Conservation (phyloP, 2,888 invertebrate species). For the Nematopogon swammerdamellus region DNA sequence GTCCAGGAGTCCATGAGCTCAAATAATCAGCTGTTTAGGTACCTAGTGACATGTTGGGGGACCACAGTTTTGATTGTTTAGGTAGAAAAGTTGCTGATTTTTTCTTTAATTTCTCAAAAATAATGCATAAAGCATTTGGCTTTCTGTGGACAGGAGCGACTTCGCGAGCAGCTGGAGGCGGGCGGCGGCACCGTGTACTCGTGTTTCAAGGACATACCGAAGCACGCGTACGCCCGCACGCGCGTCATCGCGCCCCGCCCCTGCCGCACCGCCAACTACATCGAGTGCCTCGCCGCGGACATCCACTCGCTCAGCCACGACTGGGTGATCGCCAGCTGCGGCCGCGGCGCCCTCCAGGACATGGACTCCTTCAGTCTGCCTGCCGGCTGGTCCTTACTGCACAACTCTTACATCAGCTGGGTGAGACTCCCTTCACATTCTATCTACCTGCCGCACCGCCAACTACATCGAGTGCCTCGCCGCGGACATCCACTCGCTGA, state of each 20-base stretch:
- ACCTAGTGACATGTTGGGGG: too few species aligned
- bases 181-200: conserved; percentile 63
- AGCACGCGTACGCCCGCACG: neutral
- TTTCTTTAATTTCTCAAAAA: too few species aligned
- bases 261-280: conserved; percentile 70
- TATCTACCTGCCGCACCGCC: too few species aligned
- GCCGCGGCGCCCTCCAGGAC: conserved; percentile 25
- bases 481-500: too few species aligned
- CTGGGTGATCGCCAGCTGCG: conserved; percentile 68
- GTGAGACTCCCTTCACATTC: conserved; percentile 7
- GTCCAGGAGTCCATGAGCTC: conserved; percentile 52
- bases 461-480: too few species aligned
- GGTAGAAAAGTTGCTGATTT: too few species aligned
- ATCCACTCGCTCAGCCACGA: conserved; percentile 63
- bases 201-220: conserved; percentile 32
- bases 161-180: conserved; percentile 57
- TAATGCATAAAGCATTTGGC: too few species aligned
- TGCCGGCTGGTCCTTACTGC: conserved; percentile 58
- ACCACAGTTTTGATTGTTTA: too few species aligned
- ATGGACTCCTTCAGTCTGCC: conserved; percentile 53
- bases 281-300: conserved; percentile 67
- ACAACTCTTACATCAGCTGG: conserved; percentile 35
- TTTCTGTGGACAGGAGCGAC: too few species aligned
- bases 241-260: conserved; percentile 56
- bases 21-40: too few species aligned